phyloP scores from a whole-genome alignment of 2,113 vertebrate genomes.

The Albula glossodonta region DNA sequence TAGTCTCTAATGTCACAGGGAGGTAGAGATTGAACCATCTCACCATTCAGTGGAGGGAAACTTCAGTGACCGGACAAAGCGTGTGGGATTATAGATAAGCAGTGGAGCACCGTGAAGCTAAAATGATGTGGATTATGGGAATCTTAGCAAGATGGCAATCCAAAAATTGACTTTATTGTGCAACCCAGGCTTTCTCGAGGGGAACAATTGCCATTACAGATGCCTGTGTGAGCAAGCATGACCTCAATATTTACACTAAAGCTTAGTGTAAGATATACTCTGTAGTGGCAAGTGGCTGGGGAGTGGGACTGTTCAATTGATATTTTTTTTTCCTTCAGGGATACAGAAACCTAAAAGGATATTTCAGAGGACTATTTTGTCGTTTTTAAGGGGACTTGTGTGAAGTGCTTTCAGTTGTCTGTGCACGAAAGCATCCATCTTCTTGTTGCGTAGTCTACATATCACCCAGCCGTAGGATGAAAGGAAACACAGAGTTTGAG shows the following conservation, averaged over 20 bases:
- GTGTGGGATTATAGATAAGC: conserved; percentile 38
- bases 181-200: conserved; percentile 26
- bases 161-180: conserved; percentile 28
- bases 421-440: conserved; percentile 20
- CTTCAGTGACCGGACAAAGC: conserved; percentile 19
- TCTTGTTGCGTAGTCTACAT: conserved; percentile 31
- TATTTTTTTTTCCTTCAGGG: not conserved
- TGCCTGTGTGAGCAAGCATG: conserved; percentile 4
- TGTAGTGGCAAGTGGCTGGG: not conserved
- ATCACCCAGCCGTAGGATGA: conserved; percentile 16
- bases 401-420: conserved; percentile 30
- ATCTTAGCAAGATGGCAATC: not conserved
- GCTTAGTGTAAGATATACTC: conserved; percentile 21
- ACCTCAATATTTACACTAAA: conserved; percentile 30
- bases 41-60: conserved; percentile 19
- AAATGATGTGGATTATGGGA: conserved; percentile 38
- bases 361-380: not conserved
- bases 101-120: conserved; percentile 24
- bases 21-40: conserved; percentile 31
- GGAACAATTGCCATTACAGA: conserved; percentile 23
- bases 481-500: conserved; percentile 8
- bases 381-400: not conserved
- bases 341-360: not conserved
- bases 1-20: conserved; percentile 24
- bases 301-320: not conserved